Base-by-base conservation (phyloP, 2,888 invertebrate genomes). In the Limnephilus auricula region DNA sequence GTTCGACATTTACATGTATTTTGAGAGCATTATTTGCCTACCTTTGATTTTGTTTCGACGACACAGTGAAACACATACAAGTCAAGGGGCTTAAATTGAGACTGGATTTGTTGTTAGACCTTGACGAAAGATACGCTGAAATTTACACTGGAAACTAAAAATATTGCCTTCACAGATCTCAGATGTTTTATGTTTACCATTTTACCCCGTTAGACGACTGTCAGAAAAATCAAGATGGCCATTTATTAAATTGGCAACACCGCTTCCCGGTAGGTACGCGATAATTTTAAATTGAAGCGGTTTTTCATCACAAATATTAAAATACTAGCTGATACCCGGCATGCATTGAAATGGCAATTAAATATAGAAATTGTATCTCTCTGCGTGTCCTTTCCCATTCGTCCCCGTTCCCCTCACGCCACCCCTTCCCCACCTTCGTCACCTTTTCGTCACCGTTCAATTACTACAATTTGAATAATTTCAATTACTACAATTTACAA, bases 111-210 rank as follows among this genome's bases (percentile, higher is more conserved):
- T 31, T n/a, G 50, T 90, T 50, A 32, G 65, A 90, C 50, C 15
- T 83, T 31, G 31, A 65, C 78, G 32, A 25, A 83, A 50, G 50
- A 65, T 37, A 45, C 31, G 13, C 82, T 31, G n/a, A 65, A 82
- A 50, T 32, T 80, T 50, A 82, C 50, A 88, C 31, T 78, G 30
- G 78, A 91, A 88, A 91, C 91, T 89, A 91, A 92, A 90, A 92
- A 92, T 91, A 92, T 84, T 90, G 89, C 91, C 90, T 79, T 92
- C 91, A 91, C 92, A 92, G 89, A 80, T 80, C 91, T 91, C 92
- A 92, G 92, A 92, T 92, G 92, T 92, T 92, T 91, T 86, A 92
- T 92, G 92, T 92, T 92, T 92, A 92, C 92, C 92, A 92, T 92
- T 92, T 92, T 92, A 91, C 89, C 89, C 88, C 88, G 89, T 91